A percentile compares a stretch with the other conserved stretches of the same genome.
Evolutionary conservation across 2,113 vertebrate genomes (phyloP).

Genomic region (Fregetta grallaria): DNA sequence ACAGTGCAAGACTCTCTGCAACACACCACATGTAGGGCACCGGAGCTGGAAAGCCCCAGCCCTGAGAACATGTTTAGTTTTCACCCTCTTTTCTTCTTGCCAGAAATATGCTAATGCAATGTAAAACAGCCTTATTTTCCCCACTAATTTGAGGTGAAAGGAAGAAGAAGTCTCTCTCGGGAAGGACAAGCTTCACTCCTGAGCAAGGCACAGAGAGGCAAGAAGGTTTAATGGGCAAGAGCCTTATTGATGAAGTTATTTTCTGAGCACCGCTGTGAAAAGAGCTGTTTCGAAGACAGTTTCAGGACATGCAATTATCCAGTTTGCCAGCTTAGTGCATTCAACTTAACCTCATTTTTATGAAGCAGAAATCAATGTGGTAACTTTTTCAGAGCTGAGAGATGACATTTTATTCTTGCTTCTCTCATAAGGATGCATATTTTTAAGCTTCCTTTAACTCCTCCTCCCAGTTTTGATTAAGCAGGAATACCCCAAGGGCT

Average conservation of each 20-base stretch:
- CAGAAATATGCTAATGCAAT: not conserved
- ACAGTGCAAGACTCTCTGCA: not conserved
- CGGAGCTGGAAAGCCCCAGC: not conserved
- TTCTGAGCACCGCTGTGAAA: constrained; percentile 52
- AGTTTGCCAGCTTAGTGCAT: constrained; percentile 68
- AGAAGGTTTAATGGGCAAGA: constrained; percentile 28
- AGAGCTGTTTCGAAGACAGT: constrained; percentile 60
- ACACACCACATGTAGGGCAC: too few species aligned
- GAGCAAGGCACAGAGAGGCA: not conserved
- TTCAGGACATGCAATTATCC: constrained; percentile 63
- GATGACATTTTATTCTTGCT: constrained; percentile 22
- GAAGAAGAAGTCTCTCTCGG: not conserved
- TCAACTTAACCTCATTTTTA: constrained; percentile 64
- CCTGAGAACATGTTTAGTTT: not conserved
- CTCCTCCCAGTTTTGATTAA: not conserved
- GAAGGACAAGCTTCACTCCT: not conserved
- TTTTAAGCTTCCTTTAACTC: constrained; percentile 21
- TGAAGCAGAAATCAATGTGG: constrained; percentile 48
- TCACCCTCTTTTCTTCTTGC: not conserved
- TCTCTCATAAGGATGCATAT: not conserved
- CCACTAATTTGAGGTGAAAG: not conserved
- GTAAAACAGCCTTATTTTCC: not conserved
- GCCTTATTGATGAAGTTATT: constrained; percentile 60
- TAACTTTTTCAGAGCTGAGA: constrained; percentile 14
- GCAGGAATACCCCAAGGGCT: not conserved